These are phyloP conservation scores for Microcebus lehilahytsara DNA, from an alignment of 2,113 vertebrate genomes.

Conservation along the genomic window DNA sequence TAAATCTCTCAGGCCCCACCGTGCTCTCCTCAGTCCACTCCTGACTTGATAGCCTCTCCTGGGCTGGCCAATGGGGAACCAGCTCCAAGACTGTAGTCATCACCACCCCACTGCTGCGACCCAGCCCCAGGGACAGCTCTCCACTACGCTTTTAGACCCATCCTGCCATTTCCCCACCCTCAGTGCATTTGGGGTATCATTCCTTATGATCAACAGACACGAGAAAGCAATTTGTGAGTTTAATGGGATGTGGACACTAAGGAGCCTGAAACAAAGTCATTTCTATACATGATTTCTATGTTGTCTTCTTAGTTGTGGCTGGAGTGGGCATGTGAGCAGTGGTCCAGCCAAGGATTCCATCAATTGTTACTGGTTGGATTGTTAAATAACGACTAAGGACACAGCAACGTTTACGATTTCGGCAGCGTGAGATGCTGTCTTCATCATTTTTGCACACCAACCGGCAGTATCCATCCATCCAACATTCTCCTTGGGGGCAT, in stretches of 20 bases:
- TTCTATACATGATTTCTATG: not conserved
- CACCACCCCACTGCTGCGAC: not conserved
- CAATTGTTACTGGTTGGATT: not conserved
- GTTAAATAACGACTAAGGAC: conserved; percentile 43
- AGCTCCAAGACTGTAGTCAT: not conserved
- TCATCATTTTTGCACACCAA: conserved; percentile 47
- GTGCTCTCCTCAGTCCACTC: not conserved
- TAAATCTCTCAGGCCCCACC: not conserved
- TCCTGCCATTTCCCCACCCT: not conserved
- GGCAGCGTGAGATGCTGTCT: not conserved
- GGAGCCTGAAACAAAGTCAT: not conserved
- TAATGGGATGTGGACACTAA: not conserved
- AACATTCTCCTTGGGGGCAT: not conserved
- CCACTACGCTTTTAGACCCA: not conserved
- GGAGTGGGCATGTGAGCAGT: not conserved
- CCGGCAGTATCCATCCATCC: conserved; percentile 44
- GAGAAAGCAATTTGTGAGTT: conserved; percentile 8
- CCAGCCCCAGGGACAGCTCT: not conserved
- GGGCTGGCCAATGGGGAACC: not conserved
- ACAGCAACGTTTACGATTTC: conserved; percentile 35
- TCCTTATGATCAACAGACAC: conserved; percentile 35
- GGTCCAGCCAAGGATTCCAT: not conserved
- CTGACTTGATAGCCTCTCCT: not conserved
- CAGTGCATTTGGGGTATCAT: not conserved
- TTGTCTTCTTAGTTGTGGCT: not conserved